Conservation (phyloP, 2,888 invertebrate genomes). For the Torymus aiolomorphi region DNA sequence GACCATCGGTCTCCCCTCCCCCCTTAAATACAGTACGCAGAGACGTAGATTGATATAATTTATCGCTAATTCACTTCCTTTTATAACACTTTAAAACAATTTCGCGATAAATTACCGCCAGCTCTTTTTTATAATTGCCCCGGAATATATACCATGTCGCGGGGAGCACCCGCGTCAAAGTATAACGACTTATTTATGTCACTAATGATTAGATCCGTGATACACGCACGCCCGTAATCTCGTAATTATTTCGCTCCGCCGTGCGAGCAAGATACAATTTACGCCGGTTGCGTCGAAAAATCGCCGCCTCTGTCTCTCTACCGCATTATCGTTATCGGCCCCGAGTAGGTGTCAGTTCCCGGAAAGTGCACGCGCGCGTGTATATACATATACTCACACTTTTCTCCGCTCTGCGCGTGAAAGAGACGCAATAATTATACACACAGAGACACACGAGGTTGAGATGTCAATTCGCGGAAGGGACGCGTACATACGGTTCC, state of each 20-base stretch:
- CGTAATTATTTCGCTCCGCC: conserved; percentile 16
- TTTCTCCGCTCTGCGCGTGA: too few species aligned
- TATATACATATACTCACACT: too few species aligned
- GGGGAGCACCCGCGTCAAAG: too few species aligned
- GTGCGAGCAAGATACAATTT: conserved; percentile 8
- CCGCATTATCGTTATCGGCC: conserved; percentile 10
- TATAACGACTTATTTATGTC: neutral
- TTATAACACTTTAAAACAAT: neutral
- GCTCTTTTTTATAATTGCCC: neutral
- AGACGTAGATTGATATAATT: neutral
- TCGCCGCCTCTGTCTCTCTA: neutral
- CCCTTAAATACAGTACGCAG: too few species aligned
- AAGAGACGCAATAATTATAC: too few species aligned
- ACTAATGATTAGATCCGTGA: conserved; percentile 3
- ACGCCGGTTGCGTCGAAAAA: conserved; percentile 6
- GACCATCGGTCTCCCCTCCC: too few species aligned
- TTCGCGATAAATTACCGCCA: neutral
- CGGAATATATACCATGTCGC: too few species aligned
- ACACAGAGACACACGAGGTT: too few species aligned
- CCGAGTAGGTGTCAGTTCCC: neutral
- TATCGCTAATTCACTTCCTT: neutral
- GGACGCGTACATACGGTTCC: too few species aligned
- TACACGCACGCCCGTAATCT: conserved; percentile 19
- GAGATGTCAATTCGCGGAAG: too few species aligned
- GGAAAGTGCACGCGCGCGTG: conserved; percentile 12